Base-by-base conservation (phyloP, 2,888 invertebrate genomes). In the Leuctra nigra region DNA sequence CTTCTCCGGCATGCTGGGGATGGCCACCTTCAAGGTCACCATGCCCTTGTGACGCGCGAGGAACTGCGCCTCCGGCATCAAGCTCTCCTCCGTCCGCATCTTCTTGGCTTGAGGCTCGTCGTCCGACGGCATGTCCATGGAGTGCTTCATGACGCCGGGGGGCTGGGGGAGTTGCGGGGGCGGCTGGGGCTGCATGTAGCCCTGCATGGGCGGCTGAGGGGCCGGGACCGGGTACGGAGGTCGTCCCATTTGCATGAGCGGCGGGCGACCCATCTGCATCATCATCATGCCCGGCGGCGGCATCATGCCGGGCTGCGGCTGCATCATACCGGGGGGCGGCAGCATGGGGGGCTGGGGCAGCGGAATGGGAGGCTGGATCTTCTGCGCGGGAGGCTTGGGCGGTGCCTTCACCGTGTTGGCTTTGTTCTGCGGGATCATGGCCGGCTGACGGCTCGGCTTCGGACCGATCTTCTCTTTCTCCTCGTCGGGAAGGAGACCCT, bases 381-480 rank as follows among this genome's bases (percentile, higher is more conserved):
- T 63, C 44, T 53, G 60, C 20, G 55, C 58, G 14, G 54, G 56
- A 33, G 58, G 54, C 7, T 62, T 61, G 16, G 63, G 59, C 13
- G 60, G 63, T 2, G 61, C 60, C 46, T 55, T 47, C 11, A 35
- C 22, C 59, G 64, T 2, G 66, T 66, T 14, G 4, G 25, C 29
- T 2, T 16, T 16, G 18, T 20, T 18, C 36, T 33, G 14, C 36
- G 33, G 33, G 6, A 14, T 20, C 24, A 33, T 13, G 22, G 11
- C 50, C 33, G 33, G 35, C 36, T 50, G 50, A 22, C 50, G 33
- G 35, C 50, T 50, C 16, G 89, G 89, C 73, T 87, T 91, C 0
- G 95, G 96, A 0, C 96, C 97, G 64, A 96, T 96, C 73, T 94
- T 95, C 69, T 97, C 96, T 67, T 96, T 96, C 70, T 95, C 94